These are phyloP conservation scores for Teleiodes luculella DNA, from an alignment of 2,888 invertebrate species.

Conservation along the genomic window DNA sequence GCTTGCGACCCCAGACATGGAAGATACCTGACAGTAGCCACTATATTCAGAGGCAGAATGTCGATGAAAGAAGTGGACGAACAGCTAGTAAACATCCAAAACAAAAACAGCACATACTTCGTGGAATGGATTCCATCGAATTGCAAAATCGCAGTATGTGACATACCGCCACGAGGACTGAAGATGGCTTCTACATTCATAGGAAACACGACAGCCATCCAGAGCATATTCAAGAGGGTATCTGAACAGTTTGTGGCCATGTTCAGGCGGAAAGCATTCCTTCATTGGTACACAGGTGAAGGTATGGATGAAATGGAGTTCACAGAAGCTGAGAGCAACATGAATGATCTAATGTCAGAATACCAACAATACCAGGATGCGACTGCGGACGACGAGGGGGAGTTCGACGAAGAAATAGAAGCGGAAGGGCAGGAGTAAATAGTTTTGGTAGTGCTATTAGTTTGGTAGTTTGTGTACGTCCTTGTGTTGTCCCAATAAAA, in stretches of 20 bases:
- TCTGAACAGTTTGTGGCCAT: slow-evolving; percentile 93
- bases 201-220: slow-evolving; percentile 91
- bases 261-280: slow-evolving; percentile 97
- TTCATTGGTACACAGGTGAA: slow-evolving; percentile 97
- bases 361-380: slow-evolving; percentile 87
- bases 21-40: slow-evolving; percentile 92
- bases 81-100: slow-evolving; percentile 87
- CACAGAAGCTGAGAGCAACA: slow-evolving; percentile 93
- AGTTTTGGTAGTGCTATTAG: background rate
- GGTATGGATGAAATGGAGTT: slow-evolving; percentile 97
- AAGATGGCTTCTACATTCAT: slow-evolving; percentile 94
- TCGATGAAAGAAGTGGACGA: slow-evolving; percentile 96
- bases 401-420: slow-evolving; percentile 76
- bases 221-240: slow-evolving; percentile 91
- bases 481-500: slow-evolving; percentile 18
- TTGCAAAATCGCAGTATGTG: slow-evolving; percentile 88
- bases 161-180: slow-evolving; percentile 85
- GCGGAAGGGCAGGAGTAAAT: slow-evolving; percentile 62
- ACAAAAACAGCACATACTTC: slow-evolving; percentile 87
- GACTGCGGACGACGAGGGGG: slow-evolving; percentile 76
- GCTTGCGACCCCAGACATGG: slow-evolving; percentile 95
- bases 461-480: slow-evolving; percentile 46
- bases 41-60: slow-evolving; percentile 93
- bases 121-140: slow-evolving; percentile 91
- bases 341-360: slow-evolving; percentile 85